Evolutionary conservation across 2,113 vertebrate species (phyloP).

Genomic region (Nymphicus hollandicus): DNA sequence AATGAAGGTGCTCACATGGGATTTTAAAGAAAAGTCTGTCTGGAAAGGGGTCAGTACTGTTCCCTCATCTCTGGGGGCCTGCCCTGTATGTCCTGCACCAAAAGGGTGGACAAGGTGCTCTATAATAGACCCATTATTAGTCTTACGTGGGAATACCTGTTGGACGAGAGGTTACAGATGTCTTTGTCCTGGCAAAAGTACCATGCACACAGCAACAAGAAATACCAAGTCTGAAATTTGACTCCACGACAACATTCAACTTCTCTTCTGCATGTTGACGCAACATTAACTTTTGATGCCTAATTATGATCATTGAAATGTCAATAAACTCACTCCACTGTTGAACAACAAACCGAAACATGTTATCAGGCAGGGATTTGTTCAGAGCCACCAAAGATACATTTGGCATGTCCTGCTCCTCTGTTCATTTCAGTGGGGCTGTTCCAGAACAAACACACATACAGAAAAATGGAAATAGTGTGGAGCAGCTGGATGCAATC

Average conservation of each 20-base stretch:
- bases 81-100: background rate
- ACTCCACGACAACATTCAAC: background rate
- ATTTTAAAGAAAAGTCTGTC: background rate
- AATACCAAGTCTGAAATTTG: background rate
- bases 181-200: background rate
- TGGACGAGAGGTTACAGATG: background rate
- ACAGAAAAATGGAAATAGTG: conserved; percentile 30
- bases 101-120: background rate
- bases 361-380: conserved; percentile 24
- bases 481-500: conserved; percentile 49
- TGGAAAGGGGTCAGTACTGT: background rate
- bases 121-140: background rate
- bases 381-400: conserved; percentile 21
- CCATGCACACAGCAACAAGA: rapidly evolving
- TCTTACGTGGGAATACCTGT: background rate
- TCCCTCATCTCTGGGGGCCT: background rate
- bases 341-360: conserved; percentile 22
- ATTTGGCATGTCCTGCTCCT: background rate
- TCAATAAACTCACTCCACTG: conserved; percentile 16
- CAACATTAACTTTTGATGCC: background rate
- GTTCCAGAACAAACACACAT: conserved; percentile 24
- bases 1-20: background rate
- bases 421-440: background rate
- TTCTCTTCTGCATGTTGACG: background rate
- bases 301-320: conserved; percentile 5